Evolutionary conservation across 2,888 invertebrate species (phyloP), one percentile per base, ranked within the genome.

Genomic region (Lepas anatifera): DNA sequence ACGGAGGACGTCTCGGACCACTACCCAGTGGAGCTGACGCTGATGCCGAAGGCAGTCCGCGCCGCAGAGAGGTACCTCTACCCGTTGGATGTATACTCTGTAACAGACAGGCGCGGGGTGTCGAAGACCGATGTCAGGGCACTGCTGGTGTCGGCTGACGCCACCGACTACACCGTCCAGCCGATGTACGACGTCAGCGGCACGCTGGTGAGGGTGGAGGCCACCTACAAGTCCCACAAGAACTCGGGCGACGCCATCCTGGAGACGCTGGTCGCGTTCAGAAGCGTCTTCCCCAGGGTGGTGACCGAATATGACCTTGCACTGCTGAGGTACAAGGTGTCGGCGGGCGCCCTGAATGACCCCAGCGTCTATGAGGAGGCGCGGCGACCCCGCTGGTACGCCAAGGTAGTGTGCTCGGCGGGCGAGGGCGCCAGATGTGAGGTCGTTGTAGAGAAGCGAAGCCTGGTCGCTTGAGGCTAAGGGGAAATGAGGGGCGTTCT

Each of bases 1-100:
- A 39, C 39, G 11, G 29, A 58, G 11, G 69, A 69, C 37, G 41
- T 67, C 25, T 70, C 70, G 43, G 72, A 72, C 27, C 72, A 72
- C 70, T 72, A 72, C 68, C 72, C 72, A 3, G 69, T 70, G n/a
- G 63, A 50, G 16, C 48, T 4, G 11, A 29, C 32, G 58, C 58
- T 58, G 58, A 58, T 32, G 58, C 58, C 58, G 35, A 58, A 32
- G 58, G 35, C 58, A 8, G 32, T 35, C 13, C 13, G 32, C 6
- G 58, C 58, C 6, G 58, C 58, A 18, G 32, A 58, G 32, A 29
- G 29, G 3, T 58, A 58, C 58, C 58, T 58, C 18, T 35, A 35
- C 58, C 58, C 58, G 29, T 35, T 58, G 58, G 58, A 35, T 3
- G 58, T 58, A 35, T 22, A 32, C 7, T 16, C 58, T 35, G 58